A percentile compares a stretch with the other conserved stretches of the same genome.
phyloP scores from a whole-genome alignment of 1,140 invertebrate species.

The Leptopilina clavipes region DNA sequence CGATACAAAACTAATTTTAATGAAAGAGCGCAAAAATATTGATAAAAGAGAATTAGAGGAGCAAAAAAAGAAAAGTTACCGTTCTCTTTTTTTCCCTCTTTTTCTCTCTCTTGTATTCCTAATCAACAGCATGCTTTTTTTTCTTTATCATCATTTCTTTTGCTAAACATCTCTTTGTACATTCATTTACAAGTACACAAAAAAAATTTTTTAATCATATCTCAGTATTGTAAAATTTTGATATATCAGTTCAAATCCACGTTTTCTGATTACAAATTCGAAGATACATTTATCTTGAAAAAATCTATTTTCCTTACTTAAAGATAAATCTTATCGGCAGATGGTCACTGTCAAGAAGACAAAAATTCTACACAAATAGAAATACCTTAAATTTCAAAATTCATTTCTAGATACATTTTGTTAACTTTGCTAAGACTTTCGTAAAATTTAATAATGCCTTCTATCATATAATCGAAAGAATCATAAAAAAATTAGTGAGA shows the following conservation, averaged over 20 bases:
- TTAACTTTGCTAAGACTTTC: too few relatives aligned
- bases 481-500: too few relatives aligned
- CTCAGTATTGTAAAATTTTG: not conserved
- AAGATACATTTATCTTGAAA: too few relatives aligned
- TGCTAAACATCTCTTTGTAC: slow-evolving; percentile 15
- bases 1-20: slow-evolving; percentile 21
- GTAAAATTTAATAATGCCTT: too few relatives aligned
- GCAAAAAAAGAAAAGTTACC: not conserved
- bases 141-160: not conserved
- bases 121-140: slow-evolving; percentile 23
- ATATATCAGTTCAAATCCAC: not conserved
- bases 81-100: slow-evolving; percentile 37
- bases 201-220: not conserved
- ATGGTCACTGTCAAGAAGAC: too few relatives aligned
- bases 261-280: too few relatives aligned
- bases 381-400: too few relatives aligned
- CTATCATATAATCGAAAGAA: too few relatives aligned
- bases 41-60: not conserved
- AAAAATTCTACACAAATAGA: too few relatives aligned
- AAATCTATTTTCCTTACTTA: too few relatives aligned
- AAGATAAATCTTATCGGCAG: too few relatives aligned
- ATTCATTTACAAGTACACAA: slow-evolving; percentile 33
- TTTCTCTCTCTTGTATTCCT: slow-evolving; percentile 26
- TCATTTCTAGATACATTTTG: too few relatives aligned
- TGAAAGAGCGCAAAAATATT: not conserved